These are phyloP conservation scores for Taenaris catops DNA, from an alignment of 2,888 invertebrate genomes.

Conservation along the genomic window DNA sequence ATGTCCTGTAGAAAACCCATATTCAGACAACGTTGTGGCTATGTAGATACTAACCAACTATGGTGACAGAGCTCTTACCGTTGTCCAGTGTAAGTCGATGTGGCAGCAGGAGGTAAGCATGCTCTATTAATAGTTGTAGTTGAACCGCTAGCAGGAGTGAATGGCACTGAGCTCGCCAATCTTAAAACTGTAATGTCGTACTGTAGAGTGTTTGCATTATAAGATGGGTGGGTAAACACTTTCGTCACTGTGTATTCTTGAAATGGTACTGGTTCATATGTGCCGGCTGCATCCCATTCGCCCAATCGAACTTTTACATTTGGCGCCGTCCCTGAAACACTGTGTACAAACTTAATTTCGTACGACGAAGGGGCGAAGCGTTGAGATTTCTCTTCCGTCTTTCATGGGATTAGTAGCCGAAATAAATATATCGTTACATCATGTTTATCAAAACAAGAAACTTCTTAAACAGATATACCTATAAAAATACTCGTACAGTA, in stretches of 20 bases:
- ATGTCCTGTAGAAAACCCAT: too few species aligned
- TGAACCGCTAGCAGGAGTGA: constrained; percentile 61
- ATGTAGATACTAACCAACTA: too few species aligned
- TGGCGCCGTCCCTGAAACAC: constrained; percentile 65
- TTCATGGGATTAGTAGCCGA: too few species aligned
- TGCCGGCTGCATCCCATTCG: constrained; percentile 86
- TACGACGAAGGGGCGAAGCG: too few species aligned
- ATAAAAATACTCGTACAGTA: too few species aligned
- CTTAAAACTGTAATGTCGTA: constrained; percentile 91
- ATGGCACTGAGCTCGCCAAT: constrained; percentile 79
- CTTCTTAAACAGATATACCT: too few species aligned
- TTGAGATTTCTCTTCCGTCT: too few species aligned
- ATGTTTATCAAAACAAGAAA: too few species aligned
- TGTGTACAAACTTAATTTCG: constrained; percentile 20
- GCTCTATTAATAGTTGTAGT: constrained; percentile 80
- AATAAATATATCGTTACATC: too few species aligned
- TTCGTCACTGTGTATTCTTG: constrained; percentile 80
- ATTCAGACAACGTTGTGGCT: background rate
- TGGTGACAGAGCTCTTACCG: too few species aligned
- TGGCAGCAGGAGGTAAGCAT: constrained; percentile 75
- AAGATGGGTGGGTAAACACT: constrained; percentile 83
- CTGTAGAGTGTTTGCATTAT: constrained; percentile 84
- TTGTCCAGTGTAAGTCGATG: constrained; percentile 64
- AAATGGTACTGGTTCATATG: constrained; percentile 82
- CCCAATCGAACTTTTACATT: constrained; percentile 85